phyloP scores from a whole-genome alignment of 2,888 invertebrate genomes.

The Atrina japonica region DNA sequence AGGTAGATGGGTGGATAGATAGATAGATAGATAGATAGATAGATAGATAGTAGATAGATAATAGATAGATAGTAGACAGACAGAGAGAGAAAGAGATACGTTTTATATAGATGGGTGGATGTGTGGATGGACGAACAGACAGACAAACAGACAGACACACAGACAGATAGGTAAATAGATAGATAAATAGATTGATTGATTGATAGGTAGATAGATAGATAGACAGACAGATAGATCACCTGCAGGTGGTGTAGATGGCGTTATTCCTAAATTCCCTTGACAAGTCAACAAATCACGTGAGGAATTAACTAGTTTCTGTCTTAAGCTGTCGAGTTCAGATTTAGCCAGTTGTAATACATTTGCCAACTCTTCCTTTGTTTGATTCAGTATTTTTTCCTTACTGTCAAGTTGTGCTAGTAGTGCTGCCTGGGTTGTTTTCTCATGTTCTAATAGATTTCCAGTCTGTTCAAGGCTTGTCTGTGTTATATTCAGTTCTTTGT shows the following conservation, averaged over 20 bases:
- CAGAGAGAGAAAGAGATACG: too few species aligned
- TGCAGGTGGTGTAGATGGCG: slow-evolving; percentile 31
- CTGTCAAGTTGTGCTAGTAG: slow-evolving; percentile 45
- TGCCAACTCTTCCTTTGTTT: slow-evolving; percentile 55
- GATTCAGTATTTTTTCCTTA: slow-evolving; percentile 53
- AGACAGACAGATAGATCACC: too few species aligned
- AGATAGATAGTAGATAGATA: too few species aligned
- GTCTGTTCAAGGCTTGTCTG: slow-evolving; percentile 45
- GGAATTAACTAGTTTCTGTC: slow-evolving; percentile 46
- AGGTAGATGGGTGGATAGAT: too few species aligned
- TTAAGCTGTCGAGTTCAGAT: slow-evolving; percentile 47
- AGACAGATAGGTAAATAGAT: too few species aligned
- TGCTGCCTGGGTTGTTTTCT: slow-evolving; percentile 39
- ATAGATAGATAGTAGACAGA: too few species aligned
- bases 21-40: too few species aligned
- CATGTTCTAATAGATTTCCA: slow-evolving; percentile 25
- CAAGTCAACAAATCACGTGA: slow-evolving; percentile 45
- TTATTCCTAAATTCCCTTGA: slow-evolving; percentile 24
- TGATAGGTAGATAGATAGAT: too few species aligned
- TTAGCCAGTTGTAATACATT: slow-evolving; percentile 47
- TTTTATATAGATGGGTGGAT: too few species aligned
- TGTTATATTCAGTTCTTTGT: slow-evolving; percentile 47
- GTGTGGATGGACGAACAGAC: too few species aligned
- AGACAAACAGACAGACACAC: too few species aligned
- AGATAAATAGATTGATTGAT: too few species aligned